A percentile compares a stretch with the other conserved stretches of the same genome.
phyloP scores from a whole-genome alignment of 2,888 invertebrate genomes.

The Dynastes hyllus region DNA sequence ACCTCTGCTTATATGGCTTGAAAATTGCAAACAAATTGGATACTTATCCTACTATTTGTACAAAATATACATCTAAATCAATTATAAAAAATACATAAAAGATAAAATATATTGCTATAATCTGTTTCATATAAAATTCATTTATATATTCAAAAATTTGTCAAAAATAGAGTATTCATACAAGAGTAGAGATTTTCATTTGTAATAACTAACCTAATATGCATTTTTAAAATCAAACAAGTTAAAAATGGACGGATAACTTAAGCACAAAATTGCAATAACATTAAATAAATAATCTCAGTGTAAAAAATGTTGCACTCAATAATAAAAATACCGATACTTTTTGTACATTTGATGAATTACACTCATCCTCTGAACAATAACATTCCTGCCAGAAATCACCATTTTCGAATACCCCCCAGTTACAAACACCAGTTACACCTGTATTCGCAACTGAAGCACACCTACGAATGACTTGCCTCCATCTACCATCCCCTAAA shows the following conservation, averaged over 20 bases:
- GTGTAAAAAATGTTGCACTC: constrained; percentile 14
- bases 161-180: too few species aligned
- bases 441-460: constrained; percentile 93
- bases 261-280: neutral
- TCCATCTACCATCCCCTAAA: constrained; percentile 96
- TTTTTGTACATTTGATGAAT: constrained; percentile 66
- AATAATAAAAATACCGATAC: constrained; percentile 14
- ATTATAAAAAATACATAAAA: too few species aligned
- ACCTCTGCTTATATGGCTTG: neutral
- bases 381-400: constrained; percentile 98
- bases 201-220: too few species aligned
- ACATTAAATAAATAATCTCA: constrained; percentile 29
- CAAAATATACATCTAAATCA: too few species aligned
- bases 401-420: constrained; percentile 96
- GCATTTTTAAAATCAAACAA: too few species aligned
- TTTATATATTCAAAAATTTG: too few species aligned
- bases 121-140: too few species aligned
- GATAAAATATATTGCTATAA: too few species aligned
- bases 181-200: too few species aligned
- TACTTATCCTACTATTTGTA: too few species aligned
- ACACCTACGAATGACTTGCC: constrained; percentile 92
- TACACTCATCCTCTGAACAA: constrained; percentile 93
- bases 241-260: constrained; percentile 39
- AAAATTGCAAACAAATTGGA: too few species aligned
- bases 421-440: constrained; percentile 96